phyloP scores from a whole-genome alignment of 1,140 invertebrate species.

The Caenorhabditis brenneri region DNA sequence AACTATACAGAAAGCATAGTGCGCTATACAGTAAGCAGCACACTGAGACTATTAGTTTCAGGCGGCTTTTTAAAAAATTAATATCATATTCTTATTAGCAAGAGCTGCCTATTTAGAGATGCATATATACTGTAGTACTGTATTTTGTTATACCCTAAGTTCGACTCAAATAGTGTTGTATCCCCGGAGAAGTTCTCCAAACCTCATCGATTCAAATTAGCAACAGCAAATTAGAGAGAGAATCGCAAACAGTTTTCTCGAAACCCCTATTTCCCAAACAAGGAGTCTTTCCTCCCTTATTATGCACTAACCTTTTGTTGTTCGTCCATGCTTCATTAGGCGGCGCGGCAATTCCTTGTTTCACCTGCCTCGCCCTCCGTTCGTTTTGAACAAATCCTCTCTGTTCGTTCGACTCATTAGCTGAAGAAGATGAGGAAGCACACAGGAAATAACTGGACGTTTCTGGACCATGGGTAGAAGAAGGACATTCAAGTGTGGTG shows the following conservation, averaged over 20 bases:
- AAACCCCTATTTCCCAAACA: neutral
- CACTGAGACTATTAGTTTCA: too few species aligned
- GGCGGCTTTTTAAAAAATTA: too few species aligned
- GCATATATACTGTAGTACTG: too few species aligned
- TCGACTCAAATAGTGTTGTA: too few species aligned
- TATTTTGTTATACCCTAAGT: too few species aligned
- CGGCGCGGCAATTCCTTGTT: neutral
- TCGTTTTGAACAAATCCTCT: conserved; percentile 3
- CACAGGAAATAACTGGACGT: conserved; percentile 40
- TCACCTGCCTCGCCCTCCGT: neutral
- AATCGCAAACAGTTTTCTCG: neutral
- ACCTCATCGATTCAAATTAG: too few species aligned
- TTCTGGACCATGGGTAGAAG: neutral
- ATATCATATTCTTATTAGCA: too few species aligned
- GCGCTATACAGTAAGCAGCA: too few species aligned
- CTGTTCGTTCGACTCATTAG: neutral
- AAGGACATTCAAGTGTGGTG: neutral
- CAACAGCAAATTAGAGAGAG: neutral
- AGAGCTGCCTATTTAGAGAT: too few species aligned
- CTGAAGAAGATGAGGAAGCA: neutral
- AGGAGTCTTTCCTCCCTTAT: neutral
- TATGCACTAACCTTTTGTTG: conserved; percentile 32
- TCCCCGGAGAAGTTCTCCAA: too few species aligned
- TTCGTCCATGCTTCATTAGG: conserved; percentile 25
- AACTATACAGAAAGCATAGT: too few species aligned